Evolutionary conservation across 2,113 vertebrate genomes (phyloP), one percentile per base, ranked within the genome.

Genomic region (Phrynocephalus versicolor): DNA sequence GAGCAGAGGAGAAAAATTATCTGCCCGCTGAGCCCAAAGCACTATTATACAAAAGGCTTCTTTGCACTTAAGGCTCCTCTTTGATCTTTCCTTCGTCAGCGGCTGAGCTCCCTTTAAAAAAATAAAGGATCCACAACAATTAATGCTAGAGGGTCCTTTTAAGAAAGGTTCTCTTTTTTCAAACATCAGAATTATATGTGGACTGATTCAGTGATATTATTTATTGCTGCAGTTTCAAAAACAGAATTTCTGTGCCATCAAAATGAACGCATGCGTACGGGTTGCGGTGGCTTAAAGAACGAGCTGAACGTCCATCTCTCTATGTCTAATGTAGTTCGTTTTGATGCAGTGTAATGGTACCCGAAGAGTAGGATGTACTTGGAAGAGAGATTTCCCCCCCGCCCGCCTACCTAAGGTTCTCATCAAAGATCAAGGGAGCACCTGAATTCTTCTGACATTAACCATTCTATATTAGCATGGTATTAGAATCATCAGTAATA

Each of bases 401-500:
- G n/a, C 45, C 62, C 92, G 72, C 71, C 84, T 89, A 55, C 85
- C 91, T 90, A 87, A 92, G 83, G 79, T 93, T 92, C 85, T 91
- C 92, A 83, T 39, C 84, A 81, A 86, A 87, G 84, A 84, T 89
- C 64, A 92, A 89, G 82, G 75, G 92, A 88, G 41, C 78, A 89
- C 79, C 67, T 55, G 41, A 85, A 88, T 76, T 86, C 90, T 92
- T 93, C 88, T 92, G 91, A 90, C 82, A 21, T 92, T 93, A 83
- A 79, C 93, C 92, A 55, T 93, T 86, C 80, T 87, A 25, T 91
- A 93, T 91, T 94, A 89, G 71, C 90, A 85, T 92, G 89, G 79
- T 86, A 37, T 82, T 90, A 88, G 89, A 94, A 94, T 95, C 87
- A 88, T 88, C 78, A 90, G 81, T 94, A 91, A 94, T 91, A 92